phyloP scores from a whole-genome alignment of 2,113 vertebrate species.

The Asarcornis scutulata region DNA sequence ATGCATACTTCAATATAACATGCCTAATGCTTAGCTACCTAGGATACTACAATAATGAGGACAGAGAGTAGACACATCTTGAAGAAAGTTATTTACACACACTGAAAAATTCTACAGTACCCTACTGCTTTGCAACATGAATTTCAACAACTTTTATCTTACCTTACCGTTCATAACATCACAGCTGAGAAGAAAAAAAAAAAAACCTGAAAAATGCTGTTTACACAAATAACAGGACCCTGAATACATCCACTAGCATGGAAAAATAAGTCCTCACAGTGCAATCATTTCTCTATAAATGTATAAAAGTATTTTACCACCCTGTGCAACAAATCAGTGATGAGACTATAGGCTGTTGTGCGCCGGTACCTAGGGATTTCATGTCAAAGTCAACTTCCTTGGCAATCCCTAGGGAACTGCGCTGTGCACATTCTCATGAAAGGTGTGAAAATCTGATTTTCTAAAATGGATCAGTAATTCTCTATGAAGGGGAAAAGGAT shows the following conservation, averaged over 20 bases:
- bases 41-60: slow-evolving; percentile 75
- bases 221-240: slow-evolving; percentile 80
- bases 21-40: slow-evolving; percentile 71
- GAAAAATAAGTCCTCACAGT: slow-evolving; percentile 80
- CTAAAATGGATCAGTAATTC: slow-evolving; percentile 99
- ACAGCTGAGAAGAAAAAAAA: slow-evolving; percentile 41
- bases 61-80: slow-evolving; percentile 51
- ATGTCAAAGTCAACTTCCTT: slow-evolving; percentile 92
- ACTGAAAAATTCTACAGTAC: slow-evolving; percentile 68
- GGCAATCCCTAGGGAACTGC: slow-evolving; percentile 83
- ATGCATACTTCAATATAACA: slow-evolving; percentile 76
- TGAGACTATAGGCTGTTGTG: slow-evolving; percentile 76
- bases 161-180: slow-evolving; percentile 77
- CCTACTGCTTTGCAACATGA: slow-evolving; percentile 66
- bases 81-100: slow-evolving; percentile 78
- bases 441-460: slow-evolving; percentile 99
- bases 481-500: slow-evolving; percentile 94
- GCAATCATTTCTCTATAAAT: slow-evolving; percentile 81
- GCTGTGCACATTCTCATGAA: slow-evolving; percentile 89
- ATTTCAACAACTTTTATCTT: slow-evolving; percentile 84
- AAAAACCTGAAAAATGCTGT: slow-evolving; percentile 66
- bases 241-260: slow-evolving; percentile 72
- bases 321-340: slow-evolving; percentile 81
- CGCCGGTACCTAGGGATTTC: slow-evolving; percentile 75
- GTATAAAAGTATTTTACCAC: slow-evolving; percentile 84